Evolutionary conservation across 2,797 vertebrate species (phyloP).

Genomic region (Tangara arthus): DNA sequence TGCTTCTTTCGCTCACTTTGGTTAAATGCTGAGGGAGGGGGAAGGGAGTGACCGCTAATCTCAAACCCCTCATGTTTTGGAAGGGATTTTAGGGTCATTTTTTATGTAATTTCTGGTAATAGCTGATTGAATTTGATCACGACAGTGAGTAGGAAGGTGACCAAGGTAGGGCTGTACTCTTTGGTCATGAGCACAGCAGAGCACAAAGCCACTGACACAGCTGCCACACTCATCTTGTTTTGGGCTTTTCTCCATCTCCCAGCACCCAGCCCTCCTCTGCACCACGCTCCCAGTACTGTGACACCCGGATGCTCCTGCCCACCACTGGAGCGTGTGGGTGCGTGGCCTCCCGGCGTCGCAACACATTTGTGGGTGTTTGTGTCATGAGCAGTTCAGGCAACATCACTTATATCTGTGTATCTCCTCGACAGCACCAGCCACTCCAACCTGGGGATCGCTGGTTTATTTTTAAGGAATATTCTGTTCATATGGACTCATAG

Average conservation of each 20-base stretch:
- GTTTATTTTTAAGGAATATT: slow-evolving; percentile 10
- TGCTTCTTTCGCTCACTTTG: not conserved
- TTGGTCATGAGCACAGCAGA: not conserved
- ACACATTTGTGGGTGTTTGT: not conserved
- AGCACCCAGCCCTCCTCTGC: not conserved
- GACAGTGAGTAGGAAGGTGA: not conserved
- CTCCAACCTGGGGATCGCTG: not conserved
- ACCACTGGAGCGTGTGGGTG: not conserved
- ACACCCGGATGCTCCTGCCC: not conserved
- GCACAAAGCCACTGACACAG: not conserved
- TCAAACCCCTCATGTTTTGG: not conserved
- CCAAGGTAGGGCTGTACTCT: not conserved
- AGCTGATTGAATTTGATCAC: not conserved
- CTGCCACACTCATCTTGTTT: not conserved
- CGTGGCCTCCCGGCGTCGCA: not conserved
- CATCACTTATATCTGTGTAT: not conserved
- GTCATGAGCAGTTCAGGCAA: not conserved
- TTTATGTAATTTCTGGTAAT: not conserved
- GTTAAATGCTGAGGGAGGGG: not conserved
- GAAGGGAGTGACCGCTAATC: not conserved
- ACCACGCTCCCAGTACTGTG: accelerated
- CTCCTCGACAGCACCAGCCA: not conserved
- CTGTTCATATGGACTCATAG: not conserved
- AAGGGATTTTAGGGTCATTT: not conserved
- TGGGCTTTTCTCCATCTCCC: not conserved